These are phyloP conservation scores for Notothenia coriiceps DNA, from an alignment of 2,113 vertebrate genomes.

Conservation along the genomic window DNA sequence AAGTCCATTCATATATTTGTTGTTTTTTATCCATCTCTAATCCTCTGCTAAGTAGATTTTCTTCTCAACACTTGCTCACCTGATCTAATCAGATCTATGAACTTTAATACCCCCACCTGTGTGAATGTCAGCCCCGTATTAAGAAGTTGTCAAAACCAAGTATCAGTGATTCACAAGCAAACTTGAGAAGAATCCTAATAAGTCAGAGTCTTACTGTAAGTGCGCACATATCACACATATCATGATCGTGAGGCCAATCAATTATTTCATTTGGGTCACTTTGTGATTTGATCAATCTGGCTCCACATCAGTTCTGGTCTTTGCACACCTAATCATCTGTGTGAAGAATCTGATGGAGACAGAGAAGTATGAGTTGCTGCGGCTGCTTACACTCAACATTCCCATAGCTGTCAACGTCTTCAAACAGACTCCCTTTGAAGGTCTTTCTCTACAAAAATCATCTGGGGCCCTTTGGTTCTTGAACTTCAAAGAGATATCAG, in stretches of 20 bases:
- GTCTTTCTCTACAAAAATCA: constrained; percentile 29
- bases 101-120: constrained; percentile 26
- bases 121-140: constrained; percentile 26
- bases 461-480: constrained; percentile 31
- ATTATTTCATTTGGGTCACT: constrained; percentile 67
- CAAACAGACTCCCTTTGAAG: constrained; percentile 54
- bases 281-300: constrained; percentile 64
- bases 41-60: neutral
- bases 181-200: constrained; percentile 50
- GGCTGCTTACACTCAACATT: constrained; percentile 23
- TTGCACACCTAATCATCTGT: constrained; percentile 69
- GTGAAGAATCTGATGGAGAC: constrained; percentile 59
- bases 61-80: neutral
- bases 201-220: constrained; percentile 26
- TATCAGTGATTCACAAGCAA: constrained; percentile 41
- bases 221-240: constrained; percentile 45
- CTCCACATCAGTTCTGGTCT: constrained; percentile 64
- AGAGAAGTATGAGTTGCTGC: constrained; percentile 34
- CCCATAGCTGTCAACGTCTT: constrained; percentile 35
- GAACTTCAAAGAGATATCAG: constrained; percentile 43
- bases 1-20: constrained; percentile 14
- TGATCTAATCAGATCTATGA: constrained; percentile 28
- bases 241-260: constrained; percentile 55
- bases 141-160: constrained; percentile 53
- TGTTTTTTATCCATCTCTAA: constrained; percentile 14